These are phyloP conservation scores for Plectrocnemia conspersa DNA, from an alignment of 1,140 invertebrate genomes.

Conservation along the genomic window DNA sequence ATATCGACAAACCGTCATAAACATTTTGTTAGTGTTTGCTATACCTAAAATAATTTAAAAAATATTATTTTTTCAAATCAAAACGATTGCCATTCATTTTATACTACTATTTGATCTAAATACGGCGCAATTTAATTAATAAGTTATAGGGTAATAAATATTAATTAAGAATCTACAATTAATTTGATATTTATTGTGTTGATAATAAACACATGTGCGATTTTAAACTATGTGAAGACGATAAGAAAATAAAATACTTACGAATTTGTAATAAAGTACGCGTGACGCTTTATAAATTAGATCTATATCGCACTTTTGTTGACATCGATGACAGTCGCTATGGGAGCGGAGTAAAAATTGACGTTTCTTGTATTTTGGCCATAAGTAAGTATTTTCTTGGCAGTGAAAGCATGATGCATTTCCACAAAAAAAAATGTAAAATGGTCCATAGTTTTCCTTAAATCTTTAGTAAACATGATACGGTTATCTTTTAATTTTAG, in stretches of 20 bases:
- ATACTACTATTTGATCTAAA: no score
- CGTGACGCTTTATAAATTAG: no score
- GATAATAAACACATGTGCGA: background rate
- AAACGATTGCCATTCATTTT: background rate
- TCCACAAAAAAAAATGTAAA: no score
- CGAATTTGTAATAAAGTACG: background rate
- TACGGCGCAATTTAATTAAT: no score
- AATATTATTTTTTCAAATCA: background rate
- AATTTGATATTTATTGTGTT: background rate
- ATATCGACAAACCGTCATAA: background rate
- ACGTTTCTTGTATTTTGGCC: conserved; percentile 33
- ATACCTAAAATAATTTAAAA: background rate
- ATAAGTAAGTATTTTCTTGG: no score
- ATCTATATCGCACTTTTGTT: no score
- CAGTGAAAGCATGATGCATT: no score
- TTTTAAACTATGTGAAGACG: background rate
- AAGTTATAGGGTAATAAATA: background rate
- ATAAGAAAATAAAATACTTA: background rate
- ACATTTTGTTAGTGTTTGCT: conserved; percentile 2
- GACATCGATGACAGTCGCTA: conserved; percentile 19
- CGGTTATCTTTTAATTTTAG: no score
- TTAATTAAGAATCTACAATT: background rate
- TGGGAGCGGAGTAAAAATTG: background rate
- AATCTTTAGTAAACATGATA: no score
- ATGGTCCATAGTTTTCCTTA: no score